A percentile compares a stretch with the other conserved stretches of the same genome.
Conservation (phyloP, 2,797 vertebrate genomes). For the Selene dorsalis region DNA sequence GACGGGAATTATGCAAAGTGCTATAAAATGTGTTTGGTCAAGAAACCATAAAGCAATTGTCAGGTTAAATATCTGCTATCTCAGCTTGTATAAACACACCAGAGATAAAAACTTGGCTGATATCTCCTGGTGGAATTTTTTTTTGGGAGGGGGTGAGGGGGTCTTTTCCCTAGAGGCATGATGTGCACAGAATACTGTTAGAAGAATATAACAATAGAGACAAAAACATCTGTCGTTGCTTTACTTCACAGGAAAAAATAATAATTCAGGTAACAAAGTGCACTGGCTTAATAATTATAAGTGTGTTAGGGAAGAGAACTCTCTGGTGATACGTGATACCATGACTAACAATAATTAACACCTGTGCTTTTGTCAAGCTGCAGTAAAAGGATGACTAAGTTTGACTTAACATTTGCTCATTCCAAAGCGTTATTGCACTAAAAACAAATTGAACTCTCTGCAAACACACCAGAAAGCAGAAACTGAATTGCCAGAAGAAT, state of each 20-base stretch:
- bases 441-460: slow-evolving; percentile 40
- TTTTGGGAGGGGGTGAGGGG: slow-evolving; percentile 24
- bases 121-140: slow-evolving; percentile 43
- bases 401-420: background rate
- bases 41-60: slow-evolving; percentile 72
- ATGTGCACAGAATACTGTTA: slow-evolving; percentile 41
- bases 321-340: background rate
- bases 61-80: slow-evolving; percentile 75
- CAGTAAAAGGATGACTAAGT: slow-evolving; percentile 10
- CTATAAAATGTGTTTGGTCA: slow-evolving; percentile 71
- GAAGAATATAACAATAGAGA: slow-evolving; percentile 22
- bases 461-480: slow-evolving; percentile 36
- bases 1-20: slow-evolving; percentile 58
- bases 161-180: slow-evolving; percentile 63
- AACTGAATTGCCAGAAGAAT: slow-evolving; percentile 43
- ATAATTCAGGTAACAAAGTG: background rate
- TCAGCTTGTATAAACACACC: slow-evolving; percentile 60
- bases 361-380: slow-evolving; percentile 3
- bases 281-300: background rate
- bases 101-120: slow-evolving; percentile 57
- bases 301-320: background rate
- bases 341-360: background rate
- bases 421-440: slow-evolving; percentile 10
- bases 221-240: background rate
- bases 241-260: background rate